phyloP scores from a whole-genome alignment of 2,113 vertebrate species.

The Sorex araneus region DNA sequence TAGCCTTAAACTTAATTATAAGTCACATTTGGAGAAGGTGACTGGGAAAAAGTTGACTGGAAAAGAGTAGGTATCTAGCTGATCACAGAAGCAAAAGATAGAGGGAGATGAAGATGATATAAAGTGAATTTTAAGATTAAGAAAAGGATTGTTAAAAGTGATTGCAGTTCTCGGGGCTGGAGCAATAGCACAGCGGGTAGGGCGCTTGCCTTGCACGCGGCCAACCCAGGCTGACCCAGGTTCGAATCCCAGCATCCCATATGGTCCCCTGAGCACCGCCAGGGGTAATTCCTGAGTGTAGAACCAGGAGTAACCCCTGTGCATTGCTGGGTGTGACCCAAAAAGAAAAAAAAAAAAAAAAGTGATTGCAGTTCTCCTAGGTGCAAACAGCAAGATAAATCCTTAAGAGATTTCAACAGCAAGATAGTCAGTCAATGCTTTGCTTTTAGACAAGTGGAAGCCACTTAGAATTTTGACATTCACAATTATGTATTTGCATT shows the following conservation, averaged over 20 bases:
- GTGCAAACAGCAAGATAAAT: neutral
- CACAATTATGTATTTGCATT: neutral
- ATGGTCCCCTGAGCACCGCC: too few species aligned
- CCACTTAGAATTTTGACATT: neutral
- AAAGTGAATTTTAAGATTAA: neutral
- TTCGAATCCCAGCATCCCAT: too few species aligned
- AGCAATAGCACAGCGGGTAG: too few species aligned
- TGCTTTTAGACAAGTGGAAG: neutral
- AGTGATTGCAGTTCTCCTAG: neutral
- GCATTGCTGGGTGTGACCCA: too few species aligned
- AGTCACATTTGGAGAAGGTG: too few species aligned
- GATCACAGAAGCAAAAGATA: too few species aligned
- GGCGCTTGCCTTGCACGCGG: too few species aligned
- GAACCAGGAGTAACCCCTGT: too few species aligned
- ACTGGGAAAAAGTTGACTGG: neutral
- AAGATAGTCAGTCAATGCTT: neutral
- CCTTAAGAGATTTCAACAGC: neutral
- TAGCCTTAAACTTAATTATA: neutral
- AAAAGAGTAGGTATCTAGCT: too few species aligned
- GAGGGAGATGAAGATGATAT: neutral
- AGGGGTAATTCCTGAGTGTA: too few species aligned
- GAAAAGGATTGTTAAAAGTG: fast-evolving
- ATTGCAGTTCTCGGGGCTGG: neutral
- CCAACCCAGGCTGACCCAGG: too few species aligned
- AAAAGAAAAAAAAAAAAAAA: too few species aligned